A percentile compares a stretch with the other conserved stretches of the same genome.
These are phyloP conservation scores for Sphaeridia pumilis DNA, from an alignment of 2,888 invertebrate species.

Conservation along the genomic window DNA sequence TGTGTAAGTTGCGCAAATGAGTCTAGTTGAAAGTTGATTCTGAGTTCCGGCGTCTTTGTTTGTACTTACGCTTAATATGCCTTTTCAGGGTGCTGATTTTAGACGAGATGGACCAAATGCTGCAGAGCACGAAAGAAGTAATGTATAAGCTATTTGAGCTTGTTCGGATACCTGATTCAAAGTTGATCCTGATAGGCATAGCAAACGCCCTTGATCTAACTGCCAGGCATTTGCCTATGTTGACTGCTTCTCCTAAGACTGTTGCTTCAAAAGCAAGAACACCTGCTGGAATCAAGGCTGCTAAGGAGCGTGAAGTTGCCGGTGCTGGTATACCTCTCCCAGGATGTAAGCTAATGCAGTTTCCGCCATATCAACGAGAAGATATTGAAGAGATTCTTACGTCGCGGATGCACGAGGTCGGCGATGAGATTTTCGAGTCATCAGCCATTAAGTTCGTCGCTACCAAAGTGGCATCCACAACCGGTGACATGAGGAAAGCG, in stretches of 20 bases:
- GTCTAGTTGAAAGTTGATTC: background rate
- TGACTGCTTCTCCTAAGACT: conserved; percentile 39
- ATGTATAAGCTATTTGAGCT: conserved; percentile 89
- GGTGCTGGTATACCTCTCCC: background rate
- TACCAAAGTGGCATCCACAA: conserved; percentile 83
- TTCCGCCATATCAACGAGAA: conserved; percentile 79
- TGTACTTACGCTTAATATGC: conserved; percentile 7
- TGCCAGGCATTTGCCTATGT: conserved; percentile 71
- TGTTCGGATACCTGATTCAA: conserved; percentile 59
- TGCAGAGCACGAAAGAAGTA: conserved; percentile 58
- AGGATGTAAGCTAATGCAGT: conserved; percentile 68
- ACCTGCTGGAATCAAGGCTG: background rate
- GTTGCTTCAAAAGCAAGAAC: conserved; percentile 8
- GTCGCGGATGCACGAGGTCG: conserved; percentile 56
- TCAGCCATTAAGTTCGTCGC: conserved; percentile 83
- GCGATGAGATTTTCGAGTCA: conserved; percentile 60
- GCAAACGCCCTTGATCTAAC: conserved; percentile 94
- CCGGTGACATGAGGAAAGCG: conserved; percentile 88
- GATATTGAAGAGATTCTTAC: conserved; percentile 80
- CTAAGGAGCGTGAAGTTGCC: background rate
- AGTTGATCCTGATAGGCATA: conserved; percentile 73
- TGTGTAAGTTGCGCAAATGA: background rate
- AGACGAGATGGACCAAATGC: conserved; percentile 92
- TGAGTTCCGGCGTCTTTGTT: background rate
- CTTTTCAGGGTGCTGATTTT: conserved; percentile 59